Evolutionary conservation across 1,140 invertebrate genomes (phyloP).

Genomic region (Megathymus violae): DNA sequence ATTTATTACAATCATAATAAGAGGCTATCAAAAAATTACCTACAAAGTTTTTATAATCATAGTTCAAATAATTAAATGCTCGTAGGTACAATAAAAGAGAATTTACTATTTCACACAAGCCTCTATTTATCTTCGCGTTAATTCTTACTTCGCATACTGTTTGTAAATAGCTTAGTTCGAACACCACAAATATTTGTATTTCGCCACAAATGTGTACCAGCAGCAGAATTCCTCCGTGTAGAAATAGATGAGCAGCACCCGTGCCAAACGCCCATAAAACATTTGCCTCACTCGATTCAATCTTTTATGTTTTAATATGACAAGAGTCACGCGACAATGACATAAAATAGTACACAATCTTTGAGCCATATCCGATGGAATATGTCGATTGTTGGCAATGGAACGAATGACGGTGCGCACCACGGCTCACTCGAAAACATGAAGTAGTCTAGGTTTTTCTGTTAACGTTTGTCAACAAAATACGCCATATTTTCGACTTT

Average conservation of each 20-base stretch:
- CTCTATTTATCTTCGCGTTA: conserved; percentile 1
- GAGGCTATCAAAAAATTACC: too few species aligned
- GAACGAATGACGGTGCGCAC: conserved; percentile 1
- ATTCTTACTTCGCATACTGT: not conserved
- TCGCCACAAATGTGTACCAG: conserved; percentile 27
- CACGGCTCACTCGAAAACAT: conserved; percentile 14
- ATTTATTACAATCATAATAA: too few species aligned
- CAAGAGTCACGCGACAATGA: conserved; percentile 16
- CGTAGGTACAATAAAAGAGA: not conserved
- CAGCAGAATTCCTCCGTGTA: conserved; percentile 20
- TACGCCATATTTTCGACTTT: conserved; percentile 6
- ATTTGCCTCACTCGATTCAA: conserved; percentile 13
- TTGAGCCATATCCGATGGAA: conserved; percentile 14
- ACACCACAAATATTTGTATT: conserved; percentile 29
- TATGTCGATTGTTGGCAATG: conserved; percentile 29
- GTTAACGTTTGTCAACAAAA: conserved; percentile 25
- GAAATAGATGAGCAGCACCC: conserved; percentile 20
- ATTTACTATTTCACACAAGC: not conserved
- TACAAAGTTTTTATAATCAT: too few species aligned
- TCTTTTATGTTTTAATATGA: conserved; percentile 21
- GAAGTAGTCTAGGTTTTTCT: conserved; percentile 3
- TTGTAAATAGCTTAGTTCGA: conserved; percentile 8
- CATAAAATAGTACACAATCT: conserved; percentile 24
- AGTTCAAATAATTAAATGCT: too few species aligned
- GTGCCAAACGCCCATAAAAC: conserved; percentile 17